Conservation (phyloP, 1,140 invertebrate species). For the Apis cerana region DNA sequence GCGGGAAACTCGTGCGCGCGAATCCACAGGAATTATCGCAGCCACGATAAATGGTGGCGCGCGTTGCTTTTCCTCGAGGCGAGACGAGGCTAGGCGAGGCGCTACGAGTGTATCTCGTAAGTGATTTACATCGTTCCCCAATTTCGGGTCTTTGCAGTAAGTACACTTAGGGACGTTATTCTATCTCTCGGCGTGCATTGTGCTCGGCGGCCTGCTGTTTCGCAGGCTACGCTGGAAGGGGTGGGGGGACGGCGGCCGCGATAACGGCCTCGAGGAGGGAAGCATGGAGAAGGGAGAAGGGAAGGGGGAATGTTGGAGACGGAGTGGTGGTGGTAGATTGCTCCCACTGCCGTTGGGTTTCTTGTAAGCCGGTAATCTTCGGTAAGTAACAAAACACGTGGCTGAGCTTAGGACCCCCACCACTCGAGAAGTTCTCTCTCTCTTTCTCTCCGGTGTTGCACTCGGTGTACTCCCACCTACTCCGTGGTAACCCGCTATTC, state of each 20-base stretch:
- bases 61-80: slow-evolving; percentile 63
- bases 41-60: slow-evolving; percentile 64
- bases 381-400: slow-evolving; percentile 73
- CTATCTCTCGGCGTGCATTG: slow-evolving; percentile 47
- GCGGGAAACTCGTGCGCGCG: slow-evolving; percentile 57
- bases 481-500: too few relatives aligned
- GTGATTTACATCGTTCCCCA: slow-evolving; percentile 70
- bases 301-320: slow-evolving; percentile 23
- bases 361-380: slow-evolving; percentile 74
- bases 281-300: not conserved
- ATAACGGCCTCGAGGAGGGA: slow-evolving; percentile 54
- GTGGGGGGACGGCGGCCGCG: slow-evolving; percentile 43
- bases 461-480: not conserved
- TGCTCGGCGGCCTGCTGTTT: slow-evolving; percentile 40
- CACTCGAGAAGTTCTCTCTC: slow-evolving; percentile 62
- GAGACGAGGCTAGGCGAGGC: slow-evolving; percentile 32
- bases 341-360: slow-evolving; percentile 63
- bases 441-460: slow-evolving; percentile 20
- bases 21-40: slow-evolving; percentile 64
- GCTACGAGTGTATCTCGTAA: slow-evolving; percentile 63
- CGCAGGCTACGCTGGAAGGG: slow-evolving; percentile 40
- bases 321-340: slow-evolving; percentile 62
- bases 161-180: slow-evolving; percentile 68
- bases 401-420: slow-evolving; percentile 61
- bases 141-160: slow-evolving; percentile 69